Base-by-base conservation (phyloP, 1,140 invertebrate species). In the Zaprionus camerounensis region DNA sequence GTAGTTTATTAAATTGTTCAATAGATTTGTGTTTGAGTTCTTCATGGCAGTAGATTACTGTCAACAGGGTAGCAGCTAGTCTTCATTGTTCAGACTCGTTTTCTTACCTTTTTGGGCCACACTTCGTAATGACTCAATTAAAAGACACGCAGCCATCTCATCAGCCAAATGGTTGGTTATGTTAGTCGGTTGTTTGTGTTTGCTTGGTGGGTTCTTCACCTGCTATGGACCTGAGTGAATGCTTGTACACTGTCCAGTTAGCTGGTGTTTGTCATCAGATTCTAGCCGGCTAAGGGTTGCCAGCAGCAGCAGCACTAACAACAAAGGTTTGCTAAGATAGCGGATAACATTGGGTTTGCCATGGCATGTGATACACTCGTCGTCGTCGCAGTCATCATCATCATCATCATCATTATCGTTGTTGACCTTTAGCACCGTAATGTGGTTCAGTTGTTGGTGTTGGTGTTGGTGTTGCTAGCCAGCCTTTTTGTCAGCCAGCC, bases 51-150 rank as follows among this genome's bases (percentile, higher is more conserved):
- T 11, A 3, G 31, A 31, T 15, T 15, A 62, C 41, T 46, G 7
- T 46, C 17, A 46, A 46, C 22, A 62, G 57, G 57, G 57, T 69
- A 69, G 26, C 26, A 7, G 31, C 26, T 38, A 28, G 46, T 59
- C 56, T 6, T 1, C 20, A 5, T 17, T 22, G 20, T 53, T 41
- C 3, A 15, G 31, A 2, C 13, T n/a, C 13, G 11, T 12, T 20
- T 13, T 44, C 41, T 73, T 72, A 76, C 70, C 56, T 63, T 44
- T 69, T 69, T 75, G 59, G 49, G 63, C 76, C 59, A 34, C 51
- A 71, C 57, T 75, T 67, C 76, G 74, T 88, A 88, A 88, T 83
- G 84, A 84, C 83, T 87, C 81, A 87, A 87, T 87, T 87, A 87
- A 81, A 88, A 78, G 81, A 81, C 83, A 87, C 84, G 83, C 77